Percentiles rank a stretch among this genome's conserved stretches.
phyloP scores from a whole-genome alignment of 1,140 invertebrate genomes.

The Zaprionus gabonicus region DNA sequence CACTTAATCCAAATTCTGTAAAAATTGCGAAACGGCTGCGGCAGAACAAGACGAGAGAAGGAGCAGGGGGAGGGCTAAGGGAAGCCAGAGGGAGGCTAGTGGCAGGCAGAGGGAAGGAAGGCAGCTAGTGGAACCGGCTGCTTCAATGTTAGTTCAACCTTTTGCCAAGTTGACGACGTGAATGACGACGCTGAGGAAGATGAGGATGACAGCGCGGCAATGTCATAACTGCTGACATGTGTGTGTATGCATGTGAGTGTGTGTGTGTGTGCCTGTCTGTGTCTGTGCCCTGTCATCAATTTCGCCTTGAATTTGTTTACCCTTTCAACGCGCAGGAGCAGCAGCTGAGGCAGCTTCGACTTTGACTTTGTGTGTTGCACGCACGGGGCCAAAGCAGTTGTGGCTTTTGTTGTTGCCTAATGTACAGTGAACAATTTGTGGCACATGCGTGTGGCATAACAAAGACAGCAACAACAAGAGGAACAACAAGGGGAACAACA shows the following conservation, averaged over 20 bases:
- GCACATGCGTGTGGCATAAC: constrained; percentile 38
- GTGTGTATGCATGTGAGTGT: constrained; percentile 26
- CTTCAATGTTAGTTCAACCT: constrained; percentile 74
- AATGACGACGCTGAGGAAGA: neutral
- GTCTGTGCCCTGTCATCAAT: constrained; percentile 72
- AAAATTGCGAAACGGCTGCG: constrained; percentile 62
- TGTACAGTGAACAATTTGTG: constrained; percentile 54
- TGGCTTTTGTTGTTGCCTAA: constrained; percentile 59
- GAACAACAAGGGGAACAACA: constrained; percentile 14
- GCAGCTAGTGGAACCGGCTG: constrained; percentile 12
- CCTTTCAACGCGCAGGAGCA: constrained; percentile 52
- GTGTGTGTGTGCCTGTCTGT: constrained; percentile 28
- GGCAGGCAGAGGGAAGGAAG: constrained; percentile 8
- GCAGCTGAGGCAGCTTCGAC: constrained; percentile 17
- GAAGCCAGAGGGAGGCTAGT: constrained; percentile 6
- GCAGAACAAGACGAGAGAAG: neutral
- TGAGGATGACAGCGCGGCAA: constrained; percentile 50
- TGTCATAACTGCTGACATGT: constrained; percentile 68
- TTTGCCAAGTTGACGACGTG: constrained; percentile 47
- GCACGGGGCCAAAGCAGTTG: constrained; percentile 1
- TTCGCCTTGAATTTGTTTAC: constrained; percentile 81
- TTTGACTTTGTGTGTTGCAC: constrained; percentile 38
- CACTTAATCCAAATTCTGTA: constrained; percentile 81
- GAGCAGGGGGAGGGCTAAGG: neutral
- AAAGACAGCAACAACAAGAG: constrained; percentile 24